phyloP scores from a whole-genome alignment of 2,113 vertebrate genomes.

The Scytalopus superciliaris region DNA sequence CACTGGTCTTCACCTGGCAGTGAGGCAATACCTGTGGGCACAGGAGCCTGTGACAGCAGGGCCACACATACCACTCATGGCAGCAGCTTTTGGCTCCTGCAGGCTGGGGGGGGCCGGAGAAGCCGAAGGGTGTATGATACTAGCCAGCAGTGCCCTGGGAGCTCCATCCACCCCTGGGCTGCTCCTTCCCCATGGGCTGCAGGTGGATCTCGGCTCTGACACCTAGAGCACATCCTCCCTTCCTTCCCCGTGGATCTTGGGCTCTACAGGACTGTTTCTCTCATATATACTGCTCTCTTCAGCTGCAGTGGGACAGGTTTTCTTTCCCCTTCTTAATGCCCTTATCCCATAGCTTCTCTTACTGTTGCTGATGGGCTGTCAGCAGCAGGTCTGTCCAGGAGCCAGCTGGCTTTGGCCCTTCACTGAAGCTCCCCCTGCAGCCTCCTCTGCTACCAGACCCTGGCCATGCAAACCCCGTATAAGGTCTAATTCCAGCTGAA shows the following conservation, averaged over 20 bases:
- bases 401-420: background rate
- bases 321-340: too few species aligned
- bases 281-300: background rate
- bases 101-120: background rate
- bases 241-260: background rate
- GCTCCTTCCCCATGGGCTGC: background rate
- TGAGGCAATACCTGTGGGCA: background rate
- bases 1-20: background rate
- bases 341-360: background rate
- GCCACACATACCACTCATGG: background rate
- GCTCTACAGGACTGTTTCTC: background rate
- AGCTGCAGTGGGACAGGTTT: background rate
- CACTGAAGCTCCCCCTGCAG: background rate
- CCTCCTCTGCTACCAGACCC: background rate
- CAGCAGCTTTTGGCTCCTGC: background rate
- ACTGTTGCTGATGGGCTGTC: background rate
- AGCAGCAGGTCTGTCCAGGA: too few species aligned
- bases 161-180: background rate
- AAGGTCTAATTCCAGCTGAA: background rate
- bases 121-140: background rate
- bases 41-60: background rate
- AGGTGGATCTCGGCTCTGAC: background rate
- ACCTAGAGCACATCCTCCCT: background rate
- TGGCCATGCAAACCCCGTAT: background rate
- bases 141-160: background rate